Base-by-base conservation (phyloP, 2,113 vertebrate genomes). In the Varanus komodoensis region DNA sequence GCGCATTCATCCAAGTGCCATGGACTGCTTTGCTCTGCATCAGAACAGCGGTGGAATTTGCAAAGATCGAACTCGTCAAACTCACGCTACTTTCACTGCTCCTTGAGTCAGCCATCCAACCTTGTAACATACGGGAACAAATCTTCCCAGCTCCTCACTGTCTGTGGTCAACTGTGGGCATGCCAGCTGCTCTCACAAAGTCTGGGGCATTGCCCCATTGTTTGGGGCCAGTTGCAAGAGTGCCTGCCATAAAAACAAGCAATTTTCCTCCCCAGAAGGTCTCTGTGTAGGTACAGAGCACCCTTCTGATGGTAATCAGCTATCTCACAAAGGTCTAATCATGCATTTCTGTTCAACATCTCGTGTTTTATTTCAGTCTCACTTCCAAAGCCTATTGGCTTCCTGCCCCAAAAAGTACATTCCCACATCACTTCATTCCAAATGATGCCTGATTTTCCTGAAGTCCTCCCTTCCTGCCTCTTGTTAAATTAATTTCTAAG, bases 401-500 rank as follows among this genome's bases (percentile, higher is more conserved):
- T 89, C 8, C 32, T 54, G 2, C 61, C 38, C 14, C 2, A 15
- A 57, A 89, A 44, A 69, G 44, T 27, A 23, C 25, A 78, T n/a
- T 78, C 61, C 14, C 48, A 3, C 8, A 77, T 34, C 32, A 68
- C 48, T 79, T 34, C 29, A n/a, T 84, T 67, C 54, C 57, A 77
- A 77, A 68, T 23, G 50, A 44, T 74, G 27, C 50, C 80, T 61
- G 50, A 44, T 82, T 38, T 52, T 84, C 48, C 69, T 84, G 48
- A 89, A 52, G 12, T 32, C 11, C 50, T 74, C 38, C 50, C 54
- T 64, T 27, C 75, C 86, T 17, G 8, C 21, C n/a, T 74, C 68
- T 85, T 25, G n/a, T 85, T 68, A 84, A 84, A 52, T 68, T 79
- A 89, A 85, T 79, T 84, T 78, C 29, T 54, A 79, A 89, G 83